Conservation (phyloP, 2,113 vertebrate genomes). For the Chroicocephalus ridibundus region DNA sequence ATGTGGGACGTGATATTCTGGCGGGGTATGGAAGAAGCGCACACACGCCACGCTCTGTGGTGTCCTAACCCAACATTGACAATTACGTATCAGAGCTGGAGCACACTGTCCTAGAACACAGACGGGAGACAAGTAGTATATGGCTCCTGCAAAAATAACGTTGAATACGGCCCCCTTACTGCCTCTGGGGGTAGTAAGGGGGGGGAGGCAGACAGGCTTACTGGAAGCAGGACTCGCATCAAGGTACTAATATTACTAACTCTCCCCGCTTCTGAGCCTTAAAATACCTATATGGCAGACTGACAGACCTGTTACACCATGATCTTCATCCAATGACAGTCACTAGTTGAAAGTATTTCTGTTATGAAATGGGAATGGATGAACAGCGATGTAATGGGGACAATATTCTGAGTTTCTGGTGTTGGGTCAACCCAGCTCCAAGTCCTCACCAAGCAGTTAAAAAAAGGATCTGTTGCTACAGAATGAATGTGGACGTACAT, state of each 20-base stretch:
- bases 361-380: neutral
- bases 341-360: neutral
- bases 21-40: rapidly evolving
- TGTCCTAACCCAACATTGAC: neutral
- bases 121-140: neutral
- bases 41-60: rapidly evolving
- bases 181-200: no score
- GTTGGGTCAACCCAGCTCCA: neutral
- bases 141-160: neutral
- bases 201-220: neutral
- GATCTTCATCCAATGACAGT: neutral
- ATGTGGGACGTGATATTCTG: neutral
- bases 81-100: rapidly evolving
- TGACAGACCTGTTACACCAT: neutral
- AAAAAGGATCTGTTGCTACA: conserved; percentile 40
- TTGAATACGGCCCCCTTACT: neutral
- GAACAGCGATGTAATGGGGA: neutral
- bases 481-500: neutral
- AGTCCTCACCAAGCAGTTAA: neutral
- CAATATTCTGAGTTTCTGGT: neutral
- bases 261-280: neutral
- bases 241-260: neutral
- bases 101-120: neutral
- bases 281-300: neutral
- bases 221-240: neutral